A percentile compares a stretch with the other conserved stretches of the same genome.
phyloP scores from a whole-genome alignment of 2,797 vertebrate genomes.

The Scarus forsteni region DNA sequence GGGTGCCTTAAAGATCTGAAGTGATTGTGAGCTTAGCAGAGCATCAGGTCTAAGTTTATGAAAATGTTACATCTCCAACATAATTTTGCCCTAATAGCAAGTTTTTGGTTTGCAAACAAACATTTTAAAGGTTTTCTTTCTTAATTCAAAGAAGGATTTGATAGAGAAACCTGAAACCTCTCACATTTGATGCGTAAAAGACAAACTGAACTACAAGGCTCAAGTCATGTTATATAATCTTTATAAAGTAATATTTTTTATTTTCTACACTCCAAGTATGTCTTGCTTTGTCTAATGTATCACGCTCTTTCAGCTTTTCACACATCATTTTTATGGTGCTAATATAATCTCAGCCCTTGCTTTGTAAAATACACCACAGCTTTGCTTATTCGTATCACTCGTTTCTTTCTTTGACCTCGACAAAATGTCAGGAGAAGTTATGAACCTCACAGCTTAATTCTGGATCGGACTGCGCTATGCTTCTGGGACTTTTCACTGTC shows the following conservation, averaged over 20 bases:
- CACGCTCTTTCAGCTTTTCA: slow-evolving; percentile 9
- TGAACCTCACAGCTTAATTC: slow-evolving; percentile 37
- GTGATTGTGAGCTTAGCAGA: too few relatives aligned
- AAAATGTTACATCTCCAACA: too few relatives aligned
- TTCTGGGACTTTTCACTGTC: slow-evolving; percentile 70
- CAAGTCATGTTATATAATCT: neutral
- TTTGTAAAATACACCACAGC: slow-evolving; percentile 32
- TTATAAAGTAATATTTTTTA: neutral
- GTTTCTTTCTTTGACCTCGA: slow-evolving; percentile 16
- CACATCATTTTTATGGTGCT: slow-evolving; percentile 7
- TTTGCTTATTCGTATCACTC: neutral
- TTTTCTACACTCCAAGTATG: neutral
- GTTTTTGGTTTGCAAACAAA: too few relatives aligned
- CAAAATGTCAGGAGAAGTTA: slow-evolving; percentile 31
- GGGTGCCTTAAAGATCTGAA: too few relatives aligned
- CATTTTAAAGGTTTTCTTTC: too few relatives aligned
- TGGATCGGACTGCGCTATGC: slow-evolving; percentile 48
- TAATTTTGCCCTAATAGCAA: too few relatives aligned
- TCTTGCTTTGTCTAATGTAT: slow-evolving; percentile 3
- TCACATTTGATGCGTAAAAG: neutral
- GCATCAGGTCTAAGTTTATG: too few relatives aligned
- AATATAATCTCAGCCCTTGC: slow-evolving; percentile 18
- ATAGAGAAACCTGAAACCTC: neutral
- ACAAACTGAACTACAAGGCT: neutral
- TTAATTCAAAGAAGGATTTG: too few relatives aligned